These are phyloP conservation scores for Saguinus midas DNA, from an alignment of 2,113 vertebrate species.

Conservation along the genomic window DNA sequence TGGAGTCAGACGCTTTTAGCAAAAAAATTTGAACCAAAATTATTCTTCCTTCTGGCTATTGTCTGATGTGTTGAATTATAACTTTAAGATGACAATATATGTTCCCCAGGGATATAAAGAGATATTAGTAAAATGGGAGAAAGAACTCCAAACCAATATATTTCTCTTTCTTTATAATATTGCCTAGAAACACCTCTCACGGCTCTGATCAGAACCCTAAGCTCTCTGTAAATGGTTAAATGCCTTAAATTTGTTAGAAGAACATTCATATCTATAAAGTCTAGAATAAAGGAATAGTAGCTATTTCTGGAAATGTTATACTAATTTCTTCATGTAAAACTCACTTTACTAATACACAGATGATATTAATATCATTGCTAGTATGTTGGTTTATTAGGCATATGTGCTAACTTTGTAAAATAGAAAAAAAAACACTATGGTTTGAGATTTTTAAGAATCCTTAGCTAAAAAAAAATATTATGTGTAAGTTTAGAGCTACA, in stretches of 20 bases:
- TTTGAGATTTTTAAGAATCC: slow-evolving; percentile 4
- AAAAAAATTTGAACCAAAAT: not conserved
- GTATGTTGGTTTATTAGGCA: not conserved
- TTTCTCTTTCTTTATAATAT: not conserved
- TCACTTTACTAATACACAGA: not conserved
- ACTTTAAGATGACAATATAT: not conserved
- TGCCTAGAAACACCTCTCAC: not conserved
- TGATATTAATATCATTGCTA: not conserved
- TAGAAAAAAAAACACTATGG: not conserved
- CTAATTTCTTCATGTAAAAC: slow-evolving; percentile 8
- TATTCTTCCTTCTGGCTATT: not conserved
- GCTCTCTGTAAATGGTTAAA: not conserved
- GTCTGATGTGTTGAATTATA: slow-evolving; percentile 21
- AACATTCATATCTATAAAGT: not conserved
- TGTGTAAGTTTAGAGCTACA: not conserved
- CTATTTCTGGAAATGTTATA: not conserved
- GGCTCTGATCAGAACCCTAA: not conserved
- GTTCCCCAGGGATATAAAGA: not conserved
- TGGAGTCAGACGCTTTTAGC: not conserved
- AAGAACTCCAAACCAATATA: not conserved
- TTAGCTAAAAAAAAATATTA: not conserved
- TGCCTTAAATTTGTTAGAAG: not conserved
- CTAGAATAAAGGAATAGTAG: not conserved
- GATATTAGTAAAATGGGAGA: not conserved
- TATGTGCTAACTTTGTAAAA: not conserved